Base-by-base conservation (phyloP, 2,888 invertebrate species). In the Acrobasis consociella region DNA sequence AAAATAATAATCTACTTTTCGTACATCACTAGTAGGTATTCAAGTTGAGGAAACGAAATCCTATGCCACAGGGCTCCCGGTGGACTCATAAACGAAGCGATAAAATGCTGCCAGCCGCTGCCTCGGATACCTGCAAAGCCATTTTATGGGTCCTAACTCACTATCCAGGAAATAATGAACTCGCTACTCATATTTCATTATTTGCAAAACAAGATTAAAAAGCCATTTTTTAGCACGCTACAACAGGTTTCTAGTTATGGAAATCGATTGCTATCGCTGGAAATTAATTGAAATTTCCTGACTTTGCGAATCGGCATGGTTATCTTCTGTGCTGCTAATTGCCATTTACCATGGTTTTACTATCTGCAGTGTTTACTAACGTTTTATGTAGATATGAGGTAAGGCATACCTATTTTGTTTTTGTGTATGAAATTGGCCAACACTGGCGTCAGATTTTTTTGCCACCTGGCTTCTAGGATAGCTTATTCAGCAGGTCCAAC, bases 61-160 rank as follows among this genome's bases (percentile, higher is more conserved):
- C 77, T 77, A 75, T 73, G 77, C 78, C 73, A 71, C 76, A 78
- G 74, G 73, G 74, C 74, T 75, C 83, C 78, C 83, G 52, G 62
- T 60, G 67, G 79, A 68, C 76, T 77, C 81, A 76, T 86, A 85
- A 86, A 86, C 70, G 74, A 69, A 74, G 81, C 78, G 80, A 84
- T 87, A 86, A 86, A 86, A 83, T 73, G 69, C 74, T 74, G 75
- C 75, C 73, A 77, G 72, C 77, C 73, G 74, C 77, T 77, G 74
- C 76, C 80, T 71, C 78, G 75, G 74, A 79, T 78, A 76, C 78
- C 76, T 76, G 70, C 70, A 69, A 74, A 77, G 67, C 73, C 72
- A 74, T 72, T 81, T 80, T 80, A 79, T 78, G 76, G 73, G 73
- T 70, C 73, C 73, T 75, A 75, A 78, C 77, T 72, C 73, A 80